Evolutionary conservation across 1,140 invertebrate genomes (phyloP).

Genomic region (Cydia splendana): DNA sequence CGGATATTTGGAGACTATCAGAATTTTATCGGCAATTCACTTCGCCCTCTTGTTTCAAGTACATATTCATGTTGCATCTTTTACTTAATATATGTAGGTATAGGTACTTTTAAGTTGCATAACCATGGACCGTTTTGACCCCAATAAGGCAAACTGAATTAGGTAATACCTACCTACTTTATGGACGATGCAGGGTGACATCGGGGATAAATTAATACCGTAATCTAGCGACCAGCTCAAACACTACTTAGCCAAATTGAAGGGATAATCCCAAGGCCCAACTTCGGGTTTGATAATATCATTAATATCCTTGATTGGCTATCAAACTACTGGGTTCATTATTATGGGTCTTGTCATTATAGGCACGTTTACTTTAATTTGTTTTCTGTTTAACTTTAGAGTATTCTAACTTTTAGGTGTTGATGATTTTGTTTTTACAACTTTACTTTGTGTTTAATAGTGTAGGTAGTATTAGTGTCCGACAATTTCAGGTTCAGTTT

Average conservation of each 20-base stretch:
- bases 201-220: not conserved
- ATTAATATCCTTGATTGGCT: not conserved
- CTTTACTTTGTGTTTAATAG: not conserved
- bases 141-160: no score
- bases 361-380: not conserved
- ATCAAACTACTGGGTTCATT: conserved; percentile 2
- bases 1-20: not conserved
- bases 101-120: no score
- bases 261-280: not conserved
- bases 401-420: not conserved
- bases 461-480: not conserved
- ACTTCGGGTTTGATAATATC: not conserved
- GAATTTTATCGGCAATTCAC: not conserved
- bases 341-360: not conserved
- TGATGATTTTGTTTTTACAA: not conserved
- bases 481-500: no score
- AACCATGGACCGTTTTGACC: no score
- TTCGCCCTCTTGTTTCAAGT: not conserved
- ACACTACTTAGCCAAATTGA: not conserved
- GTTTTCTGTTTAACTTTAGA: not conserved
- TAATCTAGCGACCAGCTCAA: not conserved
- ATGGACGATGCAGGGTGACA: no score
- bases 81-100: no score
- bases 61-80: not conserved
- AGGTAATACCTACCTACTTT: no score